Evolutionary conservation across 1,140 invertebrate genomes (phyloP).

Genomic region (Spodoptera frugiperda): DNA sequence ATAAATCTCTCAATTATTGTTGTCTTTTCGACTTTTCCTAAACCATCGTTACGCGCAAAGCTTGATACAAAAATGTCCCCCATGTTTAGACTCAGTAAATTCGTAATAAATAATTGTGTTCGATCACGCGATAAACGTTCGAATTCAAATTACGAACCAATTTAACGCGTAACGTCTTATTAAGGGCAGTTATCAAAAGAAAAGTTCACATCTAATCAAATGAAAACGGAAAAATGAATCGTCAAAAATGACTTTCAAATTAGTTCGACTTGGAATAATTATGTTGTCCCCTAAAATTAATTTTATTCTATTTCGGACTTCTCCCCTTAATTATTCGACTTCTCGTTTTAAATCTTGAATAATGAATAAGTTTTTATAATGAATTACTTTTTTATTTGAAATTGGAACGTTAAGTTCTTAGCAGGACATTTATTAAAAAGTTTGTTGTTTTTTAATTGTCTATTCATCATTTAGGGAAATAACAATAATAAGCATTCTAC

Average conservation of each 20-base stretch:
- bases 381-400: neutral
- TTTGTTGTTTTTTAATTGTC: neutral
- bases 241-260: conserved; percentile 32
- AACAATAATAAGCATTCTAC: too few relatives aligned
- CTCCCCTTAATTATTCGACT: conserved; percentile 20
- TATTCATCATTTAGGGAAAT: too few relatives aligned
- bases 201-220: conserved; percentile 25
- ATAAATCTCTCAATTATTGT: too few relatives aligned
- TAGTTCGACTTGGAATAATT: conserved; percentile 26
- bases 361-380: conserved; percentile 17
- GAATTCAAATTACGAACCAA: too few relatives aligned
- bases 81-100: too few relatives aligned
- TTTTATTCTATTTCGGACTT: conserved; percentile 30
- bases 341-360: neutral
- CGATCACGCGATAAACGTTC: too few relatives aligned
- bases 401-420: neutral
- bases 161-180: neutral
- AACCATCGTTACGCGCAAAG: too few relatives aligned
- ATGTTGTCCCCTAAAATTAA: conserved; percentile 25
- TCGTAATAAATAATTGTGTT: too few relatives aligned
- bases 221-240: conserved; percentile 11
- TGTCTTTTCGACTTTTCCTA: too few relatives aligned
- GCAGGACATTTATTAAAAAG: neutral
- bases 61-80: too few relatives aligned
- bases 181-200: neutral